phyloP scores from a whole-genome alignment of 2,888 invertebrate species.

The Temnothorax rugatulus region DNA sequence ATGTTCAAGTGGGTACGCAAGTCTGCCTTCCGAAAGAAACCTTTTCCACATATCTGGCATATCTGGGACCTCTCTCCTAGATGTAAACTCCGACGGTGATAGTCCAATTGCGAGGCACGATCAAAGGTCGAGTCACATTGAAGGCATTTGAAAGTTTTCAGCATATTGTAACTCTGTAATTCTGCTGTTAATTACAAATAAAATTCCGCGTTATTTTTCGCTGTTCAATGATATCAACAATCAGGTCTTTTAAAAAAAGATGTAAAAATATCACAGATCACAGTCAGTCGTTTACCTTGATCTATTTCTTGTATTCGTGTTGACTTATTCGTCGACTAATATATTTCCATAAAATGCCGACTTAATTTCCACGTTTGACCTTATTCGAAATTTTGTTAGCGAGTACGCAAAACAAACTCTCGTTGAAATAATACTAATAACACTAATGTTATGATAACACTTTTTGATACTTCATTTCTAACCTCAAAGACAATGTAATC shows the following conservation, averaged over 20 bases:
- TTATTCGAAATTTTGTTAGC: background rate
- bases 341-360: background rate
- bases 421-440: background rate
- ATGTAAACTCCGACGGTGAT: constrained; percentile 83
- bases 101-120: constrained; percentile 82
- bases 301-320: background rate
- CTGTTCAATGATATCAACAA: background rate
- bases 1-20: constrained; percentile 85
- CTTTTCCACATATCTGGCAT: constrained; percentile 83
- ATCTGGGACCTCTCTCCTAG: constrained; percentile 82
- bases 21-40: constrained; percentile 84
- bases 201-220: background rate
- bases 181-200: constrained; percentile 57
- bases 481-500: background rate
- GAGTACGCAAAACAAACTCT: background rate
- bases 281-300: background rate
- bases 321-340: background rate
- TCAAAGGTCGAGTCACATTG: constrained; percentile 82
- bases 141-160: constrained; percentile 79
- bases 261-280: background rate
- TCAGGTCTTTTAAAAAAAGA: background rate
- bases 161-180: constrained; percentile 69
- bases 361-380: background rate
- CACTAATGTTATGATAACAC: background rate
- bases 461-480: background rate